Evolutionary conservation across 2,888 invertebrate genomes (phyloP).

Genomic region (Hemistola chrysoprasaria): DNA sequence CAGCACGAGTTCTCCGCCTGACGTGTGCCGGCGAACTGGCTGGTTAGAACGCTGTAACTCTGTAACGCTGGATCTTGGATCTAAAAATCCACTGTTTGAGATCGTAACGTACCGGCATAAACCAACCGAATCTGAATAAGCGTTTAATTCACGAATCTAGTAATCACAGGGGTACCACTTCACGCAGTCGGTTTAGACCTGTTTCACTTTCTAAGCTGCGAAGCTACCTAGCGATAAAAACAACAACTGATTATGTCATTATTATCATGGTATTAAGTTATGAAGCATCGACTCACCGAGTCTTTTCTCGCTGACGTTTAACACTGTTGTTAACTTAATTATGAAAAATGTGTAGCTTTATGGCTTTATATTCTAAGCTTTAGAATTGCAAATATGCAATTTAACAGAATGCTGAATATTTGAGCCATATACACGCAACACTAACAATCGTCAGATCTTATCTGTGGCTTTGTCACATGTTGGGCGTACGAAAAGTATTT

Average conservation of each 20-base stretch:
- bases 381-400: not conserved
- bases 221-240: slow-evolving; percentile 42
- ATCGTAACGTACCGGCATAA: slow-evolving; percentile 68
- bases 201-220: slow-evolving; percentile 64
- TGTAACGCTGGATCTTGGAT: too few relatives aligned
- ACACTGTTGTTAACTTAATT: slow-evolving; percentile 1
- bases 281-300: slow-evolving; percentile 17
- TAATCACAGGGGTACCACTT: slow-evolving; percentile 38
- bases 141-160: slow-evolving; percentile 43
- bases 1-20: slow-evolving; percentile 44
- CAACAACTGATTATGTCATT: slow-evolving; percentile 41
- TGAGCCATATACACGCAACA: too few relatives aligned
- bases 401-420: too few relatives aligned
- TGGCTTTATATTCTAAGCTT: slow-evolving; percentile 5
- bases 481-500: too few relatives aligned
- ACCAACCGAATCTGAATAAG: slow-evolving; percentile 62
- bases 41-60: too few relatives aligned
- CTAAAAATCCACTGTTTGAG: slow-evolving; percentile 52
- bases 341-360: not conserved
- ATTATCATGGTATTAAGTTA: slow-evolving; percentile 24
- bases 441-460: too few relatives aligned
- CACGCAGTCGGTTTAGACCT: slow-evolving; percentile 46
- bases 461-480: too few relatives aligned
- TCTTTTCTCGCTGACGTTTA: slow-evolving; percentile 10
- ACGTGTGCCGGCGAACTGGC: slow-evolving; percentile 59